Percentiles rank a stretch among this genome's conserved stretches.
Evolutionary conservation across 1,140 invertebrate genomes (phyloP).

Genomic region (Eurosta solidaginis): DNA sequence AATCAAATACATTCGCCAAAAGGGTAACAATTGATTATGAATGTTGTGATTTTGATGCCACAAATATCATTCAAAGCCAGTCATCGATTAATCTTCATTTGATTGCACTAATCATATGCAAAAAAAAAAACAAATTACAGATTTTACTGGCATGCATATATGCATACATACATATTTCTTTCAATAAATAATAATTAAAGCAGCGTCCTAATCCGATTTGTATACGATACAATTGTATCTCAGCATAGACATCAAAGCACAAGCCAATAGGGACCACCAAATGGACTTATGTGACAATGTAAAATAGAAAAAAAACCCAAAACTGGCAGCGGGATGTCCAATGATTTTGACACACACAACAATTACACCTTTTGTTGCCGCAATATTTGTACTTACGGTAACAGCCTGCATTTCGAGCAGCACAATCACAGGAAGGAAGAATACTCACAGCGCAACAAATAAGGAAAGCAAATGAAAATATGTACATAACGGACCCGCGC

Average conservation of each 20-base stretch:
- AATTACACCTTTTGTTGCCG: conserved; percentile 3
- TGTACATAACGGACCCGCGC: background rate
- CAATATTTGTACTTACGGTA: background rate
- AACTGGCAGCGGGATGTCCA: conserved; percentile 12
- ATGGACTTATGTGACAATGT: background rate
- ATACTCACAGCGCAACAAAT: background rate
- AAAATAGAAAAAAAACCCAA: background rate
- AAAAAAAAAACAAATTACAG: no score
- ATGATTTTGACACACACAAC: conserved; percentile 19
- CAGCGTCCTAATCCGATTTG: conserved; percentile 3
- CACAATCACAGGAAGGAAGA: background rate
- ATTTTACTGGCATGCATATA: background rate
- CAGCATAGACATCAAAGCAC: background rate
- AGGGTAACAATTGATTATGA: no score
- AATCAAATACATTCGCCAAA: no score
- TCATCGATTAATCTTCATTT: background rate
- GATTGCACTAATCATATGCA: background rate
- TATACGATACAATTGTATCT: background rate
- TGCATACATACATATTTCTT: background rate
- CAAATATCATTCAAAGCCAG: background rate
- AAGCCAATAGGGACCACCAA: background rate
- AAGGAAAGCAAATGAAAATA: background rate
- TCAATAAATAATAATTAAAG: conserved; percentile 15
- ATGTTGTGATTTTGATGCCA: background rate
- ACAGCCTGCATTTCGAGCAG: conserved; percentile 4